phyloP scores from a whole-genome alignment of 2,797 vertebrate genomes.

The Distichodus sexfasciatus region DNA sequence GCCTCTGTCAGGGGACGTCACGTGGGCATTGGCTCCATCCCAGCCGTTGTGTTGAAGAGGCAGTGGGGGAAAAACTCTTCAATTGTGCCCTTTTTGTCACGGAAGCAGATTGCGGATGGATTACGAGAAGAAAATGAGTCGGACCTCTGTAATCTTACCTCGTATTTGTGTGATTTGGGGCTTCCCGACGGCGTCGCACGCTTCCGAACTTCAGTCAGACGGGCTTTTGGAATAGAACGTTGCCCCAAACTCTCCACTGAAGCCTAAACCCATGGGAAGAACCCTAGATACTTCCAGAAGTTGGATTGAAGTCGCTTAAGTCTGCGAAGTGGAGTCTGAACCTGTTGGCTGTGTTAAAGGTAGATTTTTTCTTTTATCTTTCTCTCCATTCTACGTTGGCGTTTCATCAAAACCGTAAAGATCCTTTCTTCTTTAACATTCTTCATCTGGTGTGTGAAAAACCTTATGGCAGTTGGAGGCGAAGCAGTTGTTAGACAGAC shows the following conservation, averaged over 20 bases:
- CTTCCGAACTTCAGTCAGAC: not conserved
- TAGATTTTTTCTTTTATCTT: slow-evolving; percentile 9
- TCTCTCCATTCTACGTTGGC: not conserved
- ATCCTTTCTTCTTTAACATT: too few species aligned
- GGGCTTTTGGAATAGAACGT: slow-evolving; percentile 20
- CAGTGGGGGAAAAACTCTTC: too few species aligned
- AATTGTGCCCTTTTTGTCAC: too few species aligned
- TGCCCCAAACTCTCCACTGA: slow-evolving; percentile 5
- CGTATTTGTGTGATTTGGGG: not conserved
- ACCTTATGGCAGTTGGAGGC: not conserved
- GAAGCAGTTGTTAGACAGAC: not conserved
- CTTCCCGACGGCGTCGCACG: not conserved
- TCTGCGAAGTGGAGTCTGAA: slow-evolving; percentile 16
- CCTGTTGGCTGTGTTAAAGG: slow-evolving; percentile 23
- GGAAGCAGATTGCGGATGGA: not conserved
- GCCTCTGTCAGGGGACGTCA: not conserved
- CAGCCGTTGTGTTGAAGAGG: too few species aligned
- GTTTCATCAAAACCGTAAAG: too few species aligned
- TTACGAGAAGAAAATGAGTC: slow-evolving; percentile 22
- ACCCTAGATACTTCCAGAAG: slow-evolving; percentile 1
- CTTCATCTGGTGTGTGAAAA: not conserved
- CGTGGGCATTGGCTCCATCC: not conserved
- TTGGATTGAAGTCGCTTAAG: slow-evolving; percentile 18
- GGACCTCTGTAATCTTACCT: not conserved
- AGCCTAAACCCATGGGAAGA: not conserved